Conservation (phyloP, 2,888 invertebrate genomes). For the Philaethria dido region DNA sequence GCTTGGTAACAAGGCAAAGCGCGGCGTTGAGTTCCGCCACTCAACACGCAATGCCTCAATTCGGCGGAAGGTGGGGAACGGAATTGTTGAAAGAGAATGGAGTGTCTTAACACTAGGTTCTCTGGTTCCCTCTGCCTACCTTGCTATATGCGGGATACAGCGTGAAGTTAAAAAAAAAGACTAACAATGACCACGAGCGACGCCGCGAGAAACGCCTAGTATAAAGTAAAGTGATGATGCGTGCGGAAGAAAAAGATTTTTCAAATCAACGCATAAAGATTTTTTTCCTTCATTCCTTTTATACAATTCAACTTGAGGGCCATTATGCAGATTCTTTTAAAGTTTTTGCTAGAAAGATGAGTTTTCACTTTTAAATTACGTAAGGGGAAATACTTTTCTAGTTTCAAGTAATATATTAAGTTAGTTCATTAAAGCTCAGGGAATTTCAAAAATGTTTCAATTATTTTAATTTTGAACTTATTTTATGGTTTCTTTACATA, state of each 20-base stretch:
- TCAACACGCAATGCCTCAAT: too few relatives aligned
- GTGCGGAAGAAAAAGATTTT: slow-evolving; percentile 9
- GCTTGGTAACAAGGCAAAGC: too few relatives aligned
- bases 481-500: neutral
- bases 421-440: slow-evolving; percentile 7
- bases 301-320: slow-evolving; percentile 31
- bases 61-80: too few relatives aligned
- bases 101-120: too few relatives aligned
- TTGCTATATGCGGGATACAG: too few relatives aligned
- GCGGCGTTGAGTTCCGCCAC: too few relatives aligned
- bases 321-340: slow-evolving; percentile 31
- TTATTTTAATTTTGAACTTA: neutral
- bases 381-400: slow-evolving; percentile 22
- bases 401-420: slow-evolving; percentile 16
- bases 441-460: neutral
- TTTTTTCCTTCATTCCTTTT: slow-evolving; percentile 25
- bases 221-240: neutral
- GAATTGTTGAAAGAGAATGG: too few relatives aligned
- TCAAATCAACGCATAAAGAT: slow-evolving; percentile 3
- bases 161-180: too few relatives aligned
- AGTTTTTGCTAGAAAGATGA: slow-evolving; percentile 32
- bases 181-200: too few relatives aligned
- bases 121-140: too few relatives aligned
- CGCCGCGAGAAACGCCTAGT: too few relatives aligned
- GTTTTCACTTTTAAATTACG: slow-evolving; percentile 31